Evolutionary conservation across 2,113 vertebrate genomes (phyloP).

Genomic region (Jacana jacana): DNA sequence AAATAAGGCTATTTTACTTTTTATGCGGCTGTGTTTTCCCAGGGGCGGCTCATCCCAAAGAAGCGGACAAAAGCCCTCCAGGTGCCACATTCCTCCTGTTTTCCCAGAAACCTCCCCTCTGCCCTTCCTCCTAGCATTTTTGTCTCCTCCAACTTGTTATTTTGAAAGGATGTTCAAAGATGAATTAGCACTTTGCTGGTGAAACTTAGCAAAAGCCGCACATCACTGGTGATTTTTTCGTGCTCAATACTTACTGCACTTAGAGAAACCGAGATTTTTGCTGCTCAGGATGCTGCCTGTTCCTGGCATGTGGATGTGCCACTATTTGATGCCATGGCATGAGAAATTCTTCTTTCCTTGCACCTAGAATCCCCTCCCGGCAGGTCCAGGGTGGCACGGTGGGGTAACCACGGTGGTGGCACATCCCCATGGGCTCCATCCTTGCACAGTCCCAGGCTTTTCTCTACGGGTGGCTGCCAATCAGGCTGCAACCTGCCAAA

Average conservation of each 20-base stretch:
- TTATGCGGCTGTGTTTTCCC: background rate
- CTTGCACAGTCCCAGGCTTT: background rate
- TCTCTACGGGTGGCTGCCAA: background rate
- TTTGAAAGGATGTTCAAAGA: background rate
- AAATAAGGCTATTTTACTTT: conserved; percentile 25
- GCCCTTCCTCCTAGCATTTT: background rate
- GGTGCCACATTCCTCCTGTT: conserved; percentile 10
- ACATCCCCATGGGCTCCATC: background rate
- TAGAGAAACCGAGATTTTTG: background rate
- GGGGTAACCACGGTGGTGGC: accelerated
- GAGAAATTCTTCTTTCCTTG: background rate
- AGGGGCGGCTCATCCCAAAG: conserved; percentile 22
- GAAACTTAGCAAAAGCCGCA: background rate
- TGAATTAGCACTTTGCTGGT: background rate
- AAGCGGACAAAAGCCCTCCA: conserved; percentile 40
- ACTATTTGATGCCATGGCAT: background rate
- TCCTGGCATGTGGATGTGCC: background rate
- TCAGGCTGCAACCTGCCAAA: background rate
- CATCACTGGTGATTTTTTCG: background rate
- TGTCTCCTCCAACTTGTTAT: background rate
- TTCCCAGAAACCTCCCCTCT: conserved; percentile 30
- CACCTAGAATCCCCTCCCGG: background rate
- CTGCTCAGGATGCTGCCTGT: background rate
- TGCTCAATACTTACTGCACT: accelerated
- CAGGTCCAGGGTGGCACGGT: background rate